Percentiles rank a stretch among this genome's conserved stretches.
These are phyloP conservation scores for Lamellibrachia satsuma DNA, from an alignment of 2,888 invertebrate genomes.

Conservation along the genomic window DNA sequence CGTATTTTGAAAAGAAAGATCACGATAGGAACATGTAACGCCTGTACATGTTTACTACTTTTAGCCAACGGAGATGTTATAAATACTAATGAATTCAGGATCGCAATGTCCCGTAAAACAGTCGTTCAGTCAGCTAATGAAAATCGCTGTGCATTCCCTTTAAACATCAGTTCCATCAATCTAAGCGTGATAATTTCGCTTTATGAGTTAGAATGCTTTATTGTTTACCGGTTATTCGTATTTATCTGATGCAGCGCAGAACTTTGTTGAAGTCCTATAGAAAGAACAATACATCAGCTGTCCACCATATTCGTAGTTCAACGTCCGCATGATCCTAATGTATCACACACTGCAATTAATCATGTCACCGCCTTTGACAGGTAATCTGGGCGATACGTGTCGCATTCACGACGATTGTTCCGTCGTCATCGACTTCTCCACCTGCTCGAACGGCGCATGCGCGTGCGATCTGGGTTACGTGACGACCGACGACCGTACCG, in stretches of 20 bases:
- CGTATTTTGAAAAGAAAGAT: too few relatives aligned
- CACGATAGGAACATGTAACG: too few relatives aligned
- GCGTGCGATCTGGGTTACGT: slow-evolving; percentile 19
- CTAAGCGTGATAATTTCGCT: not conserved
- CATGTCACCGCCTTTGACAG: not conserved
- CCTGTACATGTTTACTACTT: too few relatives aligned
- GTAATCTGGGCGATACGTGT: slow-evolving; percentile 14
- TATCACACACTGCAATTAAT: not conserved
- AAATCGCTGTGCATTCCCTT: too few relatives aligned
- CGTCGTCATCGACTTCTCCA: not conserved
- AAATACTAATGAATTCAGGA: too few relatives aligned
- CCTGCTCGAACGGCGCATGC: slow-evolving; percentile 18
- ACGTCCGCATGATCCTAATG: too few relatives aligned
- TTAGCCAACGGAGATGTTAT: too few relatives aligned
- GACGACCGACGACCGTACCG: not conserved
- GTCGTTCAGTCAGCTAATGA: too few relatives aligned
- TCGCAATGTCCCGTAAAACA: too few relatives aligned
- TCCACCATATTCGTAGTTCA: not conserved
- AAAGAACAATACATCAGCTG: not conserved
- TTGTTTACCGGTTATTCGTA: not conserved
- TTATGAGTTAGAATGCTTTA: not conserved
- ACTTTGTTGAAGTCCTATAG: not conserved
- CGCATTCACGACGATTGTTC: slow-evolving; percentile 8
- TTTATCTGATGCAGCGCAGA: not conserved
- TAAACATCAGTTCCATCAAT: too few relatives aligned